Percentiles rank a stretch among this genome's conserved stretches.
phyloP scores from a whole-genome alignment of 2,797 vertebrate genomes.

The Danio kyathit region DNA sequence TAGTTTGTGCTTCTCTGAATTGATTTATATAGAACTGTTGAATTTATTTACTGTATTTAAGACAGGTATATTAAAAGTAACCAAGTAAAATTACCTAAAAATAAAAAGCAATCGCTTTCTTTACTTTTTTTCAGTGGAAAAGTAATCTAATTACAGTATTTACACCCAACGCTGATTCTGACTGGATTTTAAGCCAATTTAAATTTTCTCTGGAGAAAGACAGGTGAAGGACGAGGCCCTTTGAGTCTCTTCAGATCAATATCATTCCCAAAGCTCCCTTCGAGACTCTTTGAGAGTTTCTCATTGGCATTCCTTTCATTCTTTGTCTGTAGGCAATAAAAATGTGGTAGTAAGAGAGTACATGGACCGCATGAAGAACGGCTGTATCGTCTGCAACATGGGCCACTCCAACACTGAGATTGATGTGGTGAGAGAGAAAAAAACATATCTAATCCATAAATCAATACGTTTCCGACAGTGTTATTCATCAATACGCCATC shows the following conservation, averaged over 20 bases:
- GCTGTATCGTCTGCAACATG: slow-evolving; percentile 99
- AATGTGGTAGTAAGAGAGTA: slow-evolving; percentile 96
- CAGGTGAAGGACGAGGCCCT: neutral
- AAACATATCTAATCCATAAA: slow-evolving; percentile 13
- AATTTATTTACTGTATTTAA: too few relatives aligned
- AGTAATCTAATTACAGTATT: too few relatives aligned
- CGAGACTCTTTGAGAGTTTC: neutral
- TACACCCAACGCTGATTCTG: too few relatives aligned
- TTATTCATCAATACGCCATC: neutral
- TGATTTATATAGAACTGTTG: too few relatives aligned
- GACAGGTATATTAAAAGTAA: too few relatives aligned
- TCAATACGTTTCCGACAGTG: neutral
- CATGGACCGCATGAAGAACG: slow-evolving; percentile 96
- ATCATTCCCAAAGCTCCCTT: slow-evolving; percentile 4
- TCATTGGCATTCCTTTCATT: neutral
- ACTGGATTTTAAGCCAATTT: neutral
- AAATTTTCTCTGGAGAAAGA: neutral
- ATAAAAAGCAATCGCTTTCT: too few relatives aligned
- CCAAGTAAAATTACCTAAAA: too few relatives aligned
- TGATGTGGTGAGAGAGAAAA: slow-evolving; percentile 87
- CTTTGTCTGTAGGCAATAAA: slow-evolving; percentile 88
- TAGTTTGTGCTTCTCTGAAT: too few relatives aligned
- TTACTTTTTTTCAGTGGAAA: too few relatives aligned
- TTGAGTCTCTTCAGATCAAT: neutral
- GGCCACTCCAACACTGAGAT: slow-evolving; percentile 99